Conservation (phyloP, 2,888 invertebrate species). For the Bruchidius siliquastri region DNA sequence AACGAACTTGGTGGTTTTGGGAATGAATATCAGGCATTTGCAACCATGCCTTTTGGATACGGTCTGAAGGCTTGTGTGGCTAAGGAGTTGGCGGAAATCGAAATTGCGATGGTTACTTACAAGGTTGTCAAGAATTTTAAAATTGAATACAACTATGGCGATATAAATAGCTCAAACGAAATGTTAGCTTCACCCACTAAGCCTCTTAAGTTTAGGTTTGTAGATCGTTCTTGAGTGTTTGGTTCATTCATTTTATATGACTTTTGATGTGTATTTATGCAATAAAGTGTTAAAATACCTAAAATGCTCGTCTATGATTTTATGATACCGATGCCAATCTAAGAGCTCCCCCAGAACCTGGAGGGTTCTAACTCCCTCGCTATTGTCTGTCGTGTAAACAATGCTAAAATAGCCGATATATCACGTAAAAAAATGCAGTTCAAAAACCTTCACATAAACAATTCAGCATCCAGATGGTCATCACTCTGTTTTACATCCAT, state of each 20-base stretch:
- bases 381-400: too few species aligned
- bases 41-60: slow-evolving; percentile 60
- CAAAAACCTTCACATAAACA: too few species aligned
- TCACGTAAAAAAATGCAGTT: too few species aligned
- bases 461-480: too few species aligned
- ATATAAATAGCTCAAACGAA: slow-evolving; percentile 54
- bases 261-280: background rate
- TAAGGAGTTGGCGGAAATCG: slow-evolving; percentile 56
- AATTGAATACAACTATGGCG: slow-evolving; percentile 64
- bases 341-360: too few species aligned
- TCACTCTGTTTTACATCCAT: too few species aligned
- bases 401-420: too few species aligned
- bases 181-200: slow-evolving; percentile 58
- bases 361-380: too few species aligned
- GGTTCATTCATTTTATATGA: background rate
- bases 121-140: slow-evolving; percentile 58
- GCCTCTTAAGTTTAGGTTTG: slow-evolving; percentile 60
- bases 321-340: too few species aligned
- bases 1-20: slow-evolving; percentile 18
- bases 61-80: slow-evolving; percentile 60
- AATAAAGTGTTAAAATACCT: background rate
- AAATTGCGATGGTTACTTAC: slow-evolving; percentile 55
- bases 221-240: slow-evolving; percentile 41
- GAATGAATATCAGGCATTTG: slow-evolving; percentile 47
- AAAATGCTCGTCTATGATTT: background rate